phyloP scores from a whole-genome alignment of 1,140 invertebrate species.

The Philopotamus ludificatus region DNA sequence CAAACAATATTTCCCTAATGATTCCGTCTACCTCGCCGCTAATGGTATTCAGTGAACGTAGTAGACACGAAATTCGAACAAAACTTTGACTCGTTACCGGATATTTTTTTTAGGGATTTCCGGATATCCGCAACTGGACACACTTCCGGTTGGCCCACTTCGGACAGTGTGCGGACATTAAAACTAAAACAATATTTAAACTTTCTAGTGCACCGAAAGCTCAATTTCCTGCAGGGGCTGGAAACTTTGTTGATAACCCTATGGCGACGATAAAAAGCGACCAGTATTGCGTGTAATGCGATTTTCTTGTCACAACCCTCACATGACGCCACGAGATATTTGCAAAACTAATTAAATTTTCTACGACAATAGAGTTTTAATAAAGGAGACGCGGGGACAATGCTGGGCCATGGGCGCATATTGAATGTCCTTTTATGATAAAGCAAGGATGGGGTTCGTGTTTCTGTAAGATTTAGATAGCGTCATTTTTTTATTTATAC shows the following conservation, averaged over 20 bases:
- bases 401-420: neutral
- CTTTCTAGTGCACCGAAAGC: neutral
- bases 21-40: constrained; percentile 27
- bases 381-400: neutral
- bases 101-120: constrained; percentile 22
- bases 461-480: no score
- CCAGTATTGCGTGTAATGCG: neutral
- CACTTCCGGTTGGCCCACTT: constrained; percentile 20
- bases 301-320: neutral
- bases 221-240: constrained; percentile 7
- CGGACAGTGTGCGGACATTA: neutral
- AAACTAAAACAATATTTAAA: constrained; percentile 11
- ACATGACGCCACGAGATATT: neutral
- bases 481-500: no score
- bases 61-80: constrained; percentile 23
- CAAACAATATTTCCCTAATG: constrained; percentile 34
- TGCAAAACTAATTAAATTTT: neutral
- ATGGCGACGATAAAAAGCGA: neutral
- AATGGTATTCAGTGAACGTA: constrained; percentile 24
- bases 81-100: constrained; percentile 26
- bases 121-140: constrained; percentile 21
- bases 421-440: neutral
- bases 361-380: neutral
- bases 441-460: no score
- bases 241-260: constrained; percentile 1